Conservation (phyloP, 2,888 invertebrate species). For the Andrena fulva region DNA sequence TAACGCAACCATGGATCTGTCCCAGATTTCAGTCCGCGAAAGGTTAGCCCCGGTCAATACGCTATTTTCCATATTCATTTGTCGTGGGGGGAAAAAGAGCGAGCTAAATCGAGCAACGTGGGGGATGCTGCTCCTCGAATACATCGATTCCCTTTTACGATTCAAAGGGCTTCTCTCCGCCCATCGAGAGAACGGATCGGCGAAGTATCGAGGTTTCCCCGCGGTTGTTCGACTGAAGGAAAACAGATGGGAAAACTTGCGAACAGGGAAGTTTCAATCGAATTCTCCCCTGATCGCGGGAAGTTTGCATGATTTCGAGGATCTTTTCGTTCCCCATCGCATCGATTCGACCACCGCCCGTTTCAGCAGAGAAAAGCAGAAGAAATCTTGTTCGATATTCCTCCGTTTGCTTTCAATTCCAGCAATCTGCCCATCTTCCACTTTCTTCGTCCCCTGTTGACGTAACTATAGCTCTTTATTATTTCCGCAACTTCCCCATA, state of each 20-base stretch:
- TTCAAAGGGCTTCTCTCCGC: conserved; percentile 42
- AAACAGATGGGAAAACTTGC: conserved; percentile 63
- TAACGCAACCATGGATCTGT: conserved; percentile 40
- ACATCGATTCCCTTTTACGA: conserved; percentile 35
- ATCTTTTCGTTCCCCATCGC: neutral
- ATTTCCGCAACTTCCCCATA: too few relatives aligned
- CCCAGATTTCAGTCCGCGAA: conserved; percentile 36
- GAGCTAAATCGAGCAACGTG: neutral
- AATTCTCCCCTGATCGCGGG: conserved; percentile 37
- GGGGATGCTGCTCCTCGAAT: conserved; percentile 4
- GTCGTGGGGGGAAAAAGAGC: neutral
- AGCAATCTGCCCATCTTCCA: neutral
- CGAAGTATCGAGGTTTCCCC: conserved; percentile 45
- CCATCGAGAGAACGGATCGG: conserved; percentile 36
- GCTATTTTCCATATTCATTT: conserved; percentile 32
- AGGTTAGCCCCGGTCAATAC: conserved; percentile 24
- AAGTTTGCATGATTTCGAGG: conserved; percentile 35
- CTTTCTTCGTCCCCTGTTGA: too few relatives aligned
- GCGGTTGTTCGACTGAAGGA: conserved; percentile 26
- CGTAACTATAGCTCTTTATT: too few relatives aligned
- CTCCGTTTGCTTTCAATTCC: neutral
- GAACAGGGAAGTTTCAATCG: conserved; percentile 54
- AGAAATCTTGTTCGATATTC: neutral
- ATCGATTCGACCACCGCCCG: neutral
- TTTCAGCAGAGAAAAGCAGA: neutral